These are phyloP conservation scores for Darevskia nairensis DNA, from an alignment of 2,797 vertebrate genomes.

Conservation along the genomic window DNA sequence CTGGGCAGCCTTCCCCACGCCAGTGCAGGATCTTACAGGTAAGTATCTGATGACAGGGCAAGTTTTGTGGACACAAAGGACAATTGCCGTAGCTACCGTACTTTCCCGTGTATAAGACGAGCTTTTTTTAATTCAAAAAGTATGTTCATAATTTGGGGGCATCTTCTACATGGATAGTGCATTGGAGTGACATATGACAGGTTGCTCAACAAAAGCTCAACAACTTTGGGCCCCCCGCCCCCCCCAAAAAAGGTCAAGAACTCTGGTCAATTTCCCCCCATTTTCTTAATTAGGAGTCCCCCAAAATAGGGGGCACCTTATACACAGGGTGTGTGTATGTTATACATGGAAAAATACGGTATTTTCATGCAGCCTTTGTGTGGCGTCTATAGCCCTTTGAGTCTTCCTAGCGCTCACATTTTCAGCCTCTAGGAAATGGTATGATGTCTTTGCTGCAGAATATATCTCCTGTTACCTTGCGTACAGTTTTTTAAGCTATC, in stretches of 20 bases:
- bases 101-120: no score
- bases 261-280: no score
- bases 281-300: no score
- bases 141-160: neutral
- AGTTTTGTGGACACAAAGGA: neutral
- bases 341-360: no score
- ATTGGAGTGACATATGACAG: no score
- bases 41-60: neutral
- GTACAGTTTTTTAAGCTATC: constrained; percentile 44
- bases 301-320: no score
- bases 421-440: constrained; percentile 22
- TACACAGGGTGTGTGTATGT: no score
- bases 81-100: neutral
- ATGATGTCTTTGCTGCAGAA: constrained; percentile 42
- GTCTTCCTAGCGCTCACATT: constrained; percentile 33
- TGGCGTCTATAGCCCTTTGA: neutral
- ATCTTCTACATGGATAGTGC: no score
- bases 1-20: neutral
- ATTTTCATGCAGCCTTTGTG: neutral
- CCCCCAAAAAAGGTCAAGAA: no score
- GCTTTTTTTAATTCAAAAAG: no score
- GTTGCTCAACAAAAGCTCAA: no score
- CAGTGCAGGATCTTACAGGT: neutral
- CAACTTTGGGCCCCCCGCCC: no score
- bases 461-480: constrained; percentile 50